These are phyloP conservation scores for Platycercus adscitus DNA, from an alignment of 2,113 vertebrate genomes.

Conservation along the genomic window DNA sequence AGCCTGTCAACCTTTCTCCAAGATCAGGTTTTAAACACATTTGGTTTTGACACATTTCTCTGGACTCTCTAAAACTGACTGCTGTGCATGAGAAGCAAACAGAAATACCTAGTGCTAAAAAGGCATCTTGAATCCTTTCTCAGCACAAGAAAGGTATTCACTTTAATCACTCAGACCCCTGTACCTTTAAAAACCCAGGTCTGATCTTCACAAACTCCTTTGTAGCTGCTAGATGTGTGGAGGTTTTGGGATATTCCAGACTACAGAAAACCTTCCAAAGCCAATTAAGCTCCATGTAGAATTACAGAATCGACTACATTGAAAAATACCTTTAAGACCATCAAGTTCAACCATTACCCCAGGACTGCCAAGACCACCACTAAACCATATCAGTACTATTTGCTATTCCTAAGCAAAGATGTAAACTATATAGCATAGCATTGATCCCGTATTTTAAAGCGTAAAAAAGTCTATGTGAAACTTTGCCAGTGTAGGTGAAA, in stretches of 20 bases:
- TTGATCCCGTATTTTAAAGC: neutral
- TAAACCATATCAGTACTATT: neutral
- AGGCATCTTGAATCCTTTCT: neutral
- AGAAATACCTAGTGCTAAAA: neutral
- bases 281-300: neutral
- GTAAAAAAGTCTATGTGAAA: neutral
- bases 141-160: neutral
- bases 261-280: neutral
- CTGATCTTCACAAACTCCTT: neutral
- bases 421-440: neutral
- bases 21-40: neutral
- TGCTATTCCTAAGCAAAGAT: neutral
- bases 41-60: neutral
- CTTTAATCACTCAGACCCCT: neutral
- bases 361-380: neutral
- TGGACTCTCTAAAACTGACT: neutral
- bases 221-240: neutral
- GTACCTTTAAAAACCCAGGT: neutral
- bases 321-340: neutral
- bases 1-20: neutral
- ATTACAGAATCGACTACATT: neutral
- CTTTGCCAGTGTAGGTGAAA: neutral
- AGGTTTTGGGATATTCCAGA: neutral
- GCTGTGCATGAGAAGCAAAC: neutral
- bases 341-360: neutral